These are phyloP conservation scores for Cactoblastis cactorum DNA, from an alignment of 2,888 invertebrate genomes.

Conservation along the genomic window DNA sequence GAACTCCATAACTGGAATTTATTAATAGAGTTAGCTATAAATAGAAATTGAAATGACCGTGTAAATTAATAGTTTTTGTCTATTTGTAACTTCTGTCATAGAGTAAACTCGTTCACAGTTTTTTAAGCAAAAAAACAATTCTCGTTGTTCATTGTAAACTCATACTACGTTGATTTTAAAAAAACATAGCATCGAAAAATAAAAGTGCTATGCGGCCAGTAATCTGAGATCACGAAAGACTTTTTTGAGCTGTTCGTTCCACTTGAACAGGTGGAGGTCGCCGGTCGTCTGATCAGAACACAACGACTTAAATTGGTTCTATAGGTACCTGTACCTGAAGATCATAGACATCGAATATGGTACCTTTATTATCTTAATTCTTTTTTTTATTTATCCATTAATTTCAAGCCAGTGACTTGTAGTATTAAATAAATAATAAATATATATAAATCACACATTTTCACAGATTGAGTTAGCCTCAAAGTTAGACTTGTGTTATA, in stretches of 20 bases:
- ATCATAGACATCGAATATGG: too few relatives aligned
- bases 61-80: too few relatives aligned
- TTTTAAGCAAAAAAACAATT: neutral
- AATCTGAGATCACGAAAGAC: conserved; percentile 39
- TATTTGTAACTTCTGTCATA: neutral
- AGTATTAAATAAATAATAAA: too few relatives aligned
- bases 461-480: too few relatives aligned
- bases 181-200: conserved; percentile 1
- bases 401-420: too few relatives aligned
- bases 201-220: conserved; percentile 20
- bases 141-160: neutral
- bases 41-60: too few relatives aligned
- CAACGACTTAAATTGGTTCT: neutral
- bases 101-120: neutral
- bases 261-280: conserved; percentile 36
- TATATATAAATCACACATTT: too few relatives aligned
- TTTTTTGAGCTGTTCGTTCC: conserved; percentile 36
- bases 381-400: neutral
- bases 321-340: neutral
- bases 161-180: neutral
- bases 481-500: too few relatives aligned
- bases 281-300: conserved; percentile 34
- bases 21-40: too few relatives aligned
- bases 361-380: too few relatives aligned
- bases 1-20: too few relatives aligned